Evolutionary conservation across 2,888 invertebrate species (phyloP), one percentile per base, ranked within the genome.

Genomic region (Habrosyne pyritoides): DNA sequence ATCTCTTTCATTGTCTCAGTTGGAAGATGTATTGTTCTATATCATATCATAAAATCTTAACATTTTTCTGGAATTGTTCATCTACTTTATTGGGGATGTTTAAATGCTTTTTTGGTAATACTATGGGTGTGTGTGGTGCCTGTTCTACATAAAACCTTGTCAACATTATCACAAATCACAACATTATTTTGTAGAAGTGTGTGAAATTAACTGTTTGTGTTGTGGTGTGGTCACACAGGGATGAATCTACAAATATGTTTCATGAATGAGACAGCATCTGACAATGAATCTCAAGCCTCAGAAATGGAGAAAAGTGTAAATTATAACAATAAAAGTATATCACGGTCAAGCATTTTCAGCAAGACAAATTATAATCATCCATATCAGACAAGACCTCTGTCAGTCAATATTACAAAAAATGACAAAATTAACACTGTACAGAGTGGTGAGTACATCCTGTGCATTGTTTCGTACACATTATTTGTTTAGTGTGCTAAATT

Each of bases 201-300:
- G 49, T 53, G 56, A 57, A 56, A 63, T 77, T 66, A 42, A 42
- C 14, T 42, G 42, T 42, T 42, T 42, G 42, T 42, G 70, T 68
- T 73, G 86, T 85, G 66, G 60, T 71, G 69, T 66, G 75, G 73
- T 77, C 50, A 50, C 28, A 67, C 86, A 96, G 96, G 97, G 70
- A 98, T 96, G 96, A 98, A 98, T 92, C 95, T 98, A 53, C 98
- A 98, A 93, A 98, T 98, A 77, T 98, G 98, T 93, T 98, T 98
- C 89, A 97, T 98, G 97, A 98, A 98, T 86, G 98, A 98, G 86
- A 96, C 96, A 55, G 96, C 96, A 59, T 97, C 96, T 53, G 97
- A 97, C 84, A 96, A 95, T 74, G 97, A 97, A 84, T 96, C 96
- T 71, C 96, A 95, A 66, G 94, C 94, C 64, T 96, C 96, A 55